Conservation (phyloP, 92 coral and sea anemone genomes). For the Parazoanthus atlanticus region DNA sequence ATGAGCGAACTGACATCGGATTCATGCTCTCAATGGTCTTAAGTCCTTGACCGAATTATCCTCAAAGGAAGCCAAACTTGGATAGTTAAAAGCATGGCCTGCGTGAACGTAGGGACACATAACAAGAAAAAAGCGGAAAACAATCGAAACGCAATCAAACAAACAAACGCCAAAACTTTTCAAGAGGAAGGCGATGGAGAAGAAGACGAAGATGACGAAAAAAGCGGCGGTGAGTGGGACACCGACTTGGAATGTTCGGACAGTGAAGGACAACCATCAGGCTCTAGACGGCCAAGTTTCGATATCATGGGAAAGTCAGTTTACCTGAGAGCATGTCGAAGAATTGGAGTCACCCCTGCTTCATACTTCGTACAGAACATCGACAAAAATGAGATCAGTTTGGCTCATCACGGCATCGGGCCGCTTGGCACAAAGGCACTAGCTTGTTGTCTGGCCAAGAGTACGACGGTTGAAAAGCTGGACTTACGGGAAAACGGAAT, state of each 20-base stretch:
- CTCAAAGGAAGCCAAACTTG: background rate
- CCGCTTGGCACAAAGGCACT: constrained; percentile 70
- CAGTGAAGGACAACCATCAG: constrained; percentile 21
- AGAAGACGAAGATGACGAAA: constrained; percentile 39
- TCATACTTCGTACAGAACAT: constrained; percentile 63
- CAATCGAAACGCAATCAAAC: background rate
- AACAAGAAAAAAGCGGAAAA: background rate
- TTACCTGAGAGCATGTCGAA: constrained; percentile 59
- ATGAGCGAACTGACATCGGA: background rate
- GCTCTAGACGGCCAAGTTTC: constrained; percentile 50
- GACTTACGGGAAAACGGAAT: constrained; percentile 69
- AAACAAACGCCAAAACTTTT: background rate
- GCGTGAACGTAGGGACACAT: background rate
- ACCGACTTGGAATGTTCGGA: constrained; percentile 70
- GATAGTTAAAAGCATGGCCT: background rate
- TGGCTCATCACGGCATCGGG: constrained; percentile 78
- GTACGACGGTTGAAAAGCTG: constrained; percentile 68
- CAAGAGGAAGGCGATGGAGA: background rate
- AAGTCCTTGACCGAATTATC: background rate
- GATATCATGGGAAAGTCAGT: constrained; percentile 64
- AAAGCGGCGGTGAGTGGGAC: constrained; percentile 68
- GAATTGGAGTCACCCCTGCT: constrained; percentile 58
- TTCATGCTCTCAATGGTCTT: background rate
- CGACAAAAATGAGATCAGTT: constrained; percentile 53
- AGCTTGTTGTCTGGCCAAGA: constrained; percentile 63